phyloP scores from a whole-genome alignment of 92 coral and sea anemone genomes.

The Palythoa heliodiscus region DNA sequence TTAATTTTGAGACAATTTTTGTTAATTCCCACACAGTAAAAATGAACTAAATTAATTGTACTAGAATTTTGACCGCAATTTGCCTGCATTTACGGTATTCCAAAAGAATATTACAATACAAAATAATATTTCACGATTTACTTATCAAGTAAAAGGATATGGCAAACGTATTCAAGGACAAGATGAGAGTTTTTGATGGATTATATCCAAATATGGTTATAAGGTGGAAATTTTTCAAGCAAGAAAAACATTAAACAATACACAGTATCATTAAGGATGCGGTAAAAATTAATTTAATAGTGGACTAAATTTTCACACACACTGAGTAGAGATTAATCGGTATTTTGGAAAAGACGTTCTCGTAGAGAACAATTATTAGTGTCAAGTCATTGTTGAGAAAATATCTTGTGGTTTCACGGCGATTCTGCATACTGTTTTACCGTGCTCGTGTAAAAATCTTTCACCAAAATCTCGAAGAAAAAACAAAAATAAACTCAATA shows the following conservation, averaged over 20 bases:
- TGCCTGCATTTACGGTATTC: not conserved
- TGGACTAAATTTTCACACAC: not conserved
- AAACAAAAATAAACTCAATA: too few species aligned
- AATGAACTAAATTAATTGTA: not conserved
- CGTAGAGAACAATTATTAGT: not conserved
- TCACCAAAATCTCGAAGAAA: too few species aligned
- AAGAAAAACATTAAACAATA: not conserved
- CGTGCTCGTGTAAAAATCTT: too few species aligned
- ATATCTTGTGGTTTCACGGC: not conserved
- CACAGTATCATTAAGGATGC: not conserved
- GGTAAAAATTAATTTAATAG: not conserved
- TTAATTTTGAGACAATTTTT: not conserved
- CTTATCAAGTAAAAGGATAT: not conserved
- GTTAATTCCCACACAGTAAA: not conserved
- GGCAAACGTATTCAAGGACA: not conserved
- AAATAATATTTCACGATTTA: not conserved
- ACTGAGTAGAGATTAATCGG: constrained; percentile 13
- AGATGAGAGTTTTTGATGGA: not conserved
- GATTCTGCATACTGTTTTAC: not conserved
- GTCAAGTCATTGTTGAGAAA: not conserved
- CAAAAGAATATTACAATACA: not conserved
- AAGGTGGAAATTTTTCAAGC: not conserved
- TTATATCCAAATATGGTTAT: constrained; percentile 26
- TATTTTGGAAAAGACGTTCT: not conserved
- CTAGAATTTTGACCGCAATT: not conserved